Evolutionary conservation across 2,888 invertebrate genomes (phyloP).

Genomic region (Serripes groenlandicus): DNA sequence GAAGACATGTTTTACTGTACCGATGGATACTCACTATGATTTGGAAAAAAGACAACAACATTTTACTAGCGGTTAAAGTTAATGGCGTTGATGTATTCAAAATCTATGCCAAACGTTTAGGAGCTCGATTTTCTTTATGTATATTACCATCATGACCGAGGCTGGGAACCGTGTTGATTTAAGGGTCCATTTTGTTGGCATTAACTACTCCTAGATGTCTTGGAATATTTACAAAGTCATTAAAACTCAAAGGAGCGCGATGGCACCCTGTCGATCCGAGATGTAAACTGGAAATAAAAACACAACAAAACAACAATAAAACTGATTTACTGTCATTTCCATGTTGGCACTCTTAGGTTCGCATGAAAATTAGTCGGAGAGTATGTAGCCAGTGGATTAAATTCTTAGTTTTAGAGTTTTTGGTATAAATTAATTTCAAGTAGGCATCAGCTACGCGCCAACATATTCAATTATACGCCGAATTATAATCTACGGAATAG

Average conservation of each 20-base stretch:
- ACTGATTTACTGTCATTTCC: conserved; percentile 60
- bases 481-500: too few relatives aligned
- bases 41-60: too few relatives aligned
- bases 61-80: too few relatives aligned
- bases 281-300: conserved; percentile 64
- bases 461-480: too few relatives aligned
- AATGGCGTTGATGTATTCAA: too few relatives aligned
- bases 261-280: conserved; percentile 48
- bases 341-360: conserved; percentile 25
- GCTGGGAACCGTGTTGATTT: conserved; percentile 27
- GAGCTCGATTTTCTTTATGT: too few relatives aligned
- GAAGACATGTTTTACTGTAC: too few relatives aligned
- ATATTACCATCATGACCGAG: neutral
- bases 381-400: conserved; percentile 1
- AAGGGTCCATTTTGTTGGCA: conserved; percentile 17
- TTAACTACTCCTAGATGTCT: conserved; percentile 34
- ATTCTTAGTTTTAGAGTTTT: conserved; percentile 10
- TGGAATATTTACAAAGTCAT: conserved; percentile 36
- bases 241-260: conserved; percentile 38
- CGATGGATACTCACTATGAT: too few relatives aligned
- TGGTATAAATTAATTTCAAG: conserved; percentile 28
- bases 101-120: too few relatives aligned
- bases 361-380: conserved; percentile 38
- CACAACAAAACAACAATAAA: conserved; percentile 65
- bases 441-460: conserved; percentile 5